A percentile compares a stretch with the other conserved stretches of the same genome.
Evolutionary conservation across 2,797 vertebrate species (phyloP).

Genomic region (Percopsis omiscomaycus): DNA sequence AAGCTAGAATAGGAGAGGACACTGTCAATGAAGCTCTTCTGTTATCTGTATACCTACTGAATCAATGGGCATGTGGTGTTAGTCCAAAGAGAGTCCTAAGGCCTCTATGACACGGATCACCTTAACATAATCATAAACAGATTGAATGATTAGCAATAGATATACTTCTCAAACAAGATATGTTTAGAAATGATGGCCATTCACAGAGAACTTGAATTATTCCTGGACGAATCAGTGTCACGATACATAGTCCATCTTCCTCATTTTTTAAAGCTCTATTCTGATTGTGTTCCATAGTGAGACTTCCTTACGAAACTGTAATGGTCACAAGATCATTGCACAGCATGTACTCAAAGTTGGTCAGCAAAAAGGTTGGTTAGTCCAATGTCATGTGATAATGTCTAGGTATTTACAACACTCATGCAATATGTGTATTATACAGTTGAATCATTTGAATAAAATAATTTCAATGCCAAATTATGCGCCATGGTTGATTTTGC

Average conservation of each 20-base stretch:
- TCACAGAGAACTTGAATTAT: background rate
- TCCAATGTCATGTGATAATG: slow-evolving; percentile 62
- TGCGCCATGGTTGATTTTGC: background rate
- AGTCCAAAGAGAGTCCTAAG: too few relatives aligned
- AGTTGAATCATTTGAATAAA: too few relatives aligned
- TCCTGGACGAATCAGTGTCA: slow-evolving; percentile 20
- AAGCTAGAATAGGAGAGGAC: background rate
- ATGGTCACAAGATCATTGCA: slow-evolving; percentile 2
- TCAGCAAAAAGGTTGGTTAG: background rate
- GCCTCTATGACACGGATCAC: too few relatives aligned
- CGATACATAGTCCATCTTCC: slow-evolving; percentile 23
- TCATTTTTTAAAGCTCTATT: slow-evolving; percentile 14
- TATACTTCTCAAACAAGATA: background rate
- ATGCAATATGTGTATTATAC: background rate
- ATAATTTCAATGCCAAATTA: too few relatives aligned
- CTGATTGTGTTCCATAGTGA: background rate
- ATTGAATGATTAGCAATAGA: background rate
- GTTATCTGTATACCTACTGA: background rate
- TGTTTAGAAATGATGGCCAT: background rate
- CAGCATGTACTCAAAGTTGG: background rate
- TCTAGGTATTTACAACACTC: slow-evolving; percentile 6
- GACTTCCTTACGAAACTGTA: slow-evolving; percentile 37
- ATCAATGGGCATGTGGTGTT: background rate
- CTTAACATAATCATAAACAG: background rate
- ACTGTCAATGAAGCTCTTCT: background rate